A percentile compares a stretch with the other conserved stretches of the same genome.
Conservation (phyloP, 2,113 vertebrate genomes). For the Tragulus kanchil region DNA sequence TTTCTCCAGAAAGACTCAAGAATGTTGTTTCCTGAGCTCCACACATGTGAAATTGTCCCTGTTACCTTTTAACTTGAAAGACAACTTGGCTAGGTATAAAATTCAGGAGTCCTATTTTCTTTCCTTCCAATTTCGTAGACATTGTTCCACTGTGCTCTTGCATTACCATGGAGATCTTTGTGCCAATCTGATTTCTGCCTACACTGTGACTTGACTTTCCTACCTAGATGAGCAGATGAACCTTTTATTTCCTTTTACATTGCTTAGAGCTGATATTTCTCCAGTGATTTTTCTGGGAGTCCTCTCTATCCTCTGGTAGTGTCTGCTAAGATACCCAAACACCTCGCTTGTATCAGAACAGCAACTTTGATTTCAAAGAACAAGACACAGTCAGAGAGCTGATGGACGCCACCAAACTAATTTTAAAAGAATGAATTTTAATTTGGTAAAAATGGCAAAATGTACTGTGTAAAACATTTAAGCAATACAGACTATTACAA, state of each 20-base stretch:
- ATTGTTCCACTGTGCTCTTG: neutral
- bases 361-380: neutral
- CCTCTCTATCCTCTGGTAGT: too few relatives aligned
- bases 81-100: slow-evolving; percentile 41
- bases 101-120: neutral
- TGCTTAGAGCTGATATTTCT: neutral
- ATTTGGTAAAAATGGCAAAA: slow-evolving; percentile 30
- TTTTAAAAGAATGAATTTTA: neutral
- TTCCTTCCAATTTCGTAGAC: neutral
- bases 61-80: neutral
- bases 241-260: slow-evolving; percentile 10
- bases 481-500: neutral
- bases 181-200: neutral
- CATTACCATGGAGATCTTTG: neutral
- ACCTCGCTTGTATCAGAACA: neutral
- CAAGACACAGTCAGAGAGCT: neutral
- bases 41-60: neutral
- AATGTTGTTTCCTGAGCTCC: slow-evolving; percentile 1
- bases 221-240: neutral
- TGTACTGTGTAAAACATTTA: neutral
- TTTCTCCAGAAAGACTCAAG: neutral
- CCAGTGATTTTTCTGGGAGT: slow-evolving; percentile 9
- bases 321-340: neutral
- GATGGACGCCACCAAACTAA: slow-evolving; percentile 13
- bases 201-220: neutral